Conservation (phyloP, 1,140 invertebrate genomes). For the Zaprionus ghesquierei region DNA sequence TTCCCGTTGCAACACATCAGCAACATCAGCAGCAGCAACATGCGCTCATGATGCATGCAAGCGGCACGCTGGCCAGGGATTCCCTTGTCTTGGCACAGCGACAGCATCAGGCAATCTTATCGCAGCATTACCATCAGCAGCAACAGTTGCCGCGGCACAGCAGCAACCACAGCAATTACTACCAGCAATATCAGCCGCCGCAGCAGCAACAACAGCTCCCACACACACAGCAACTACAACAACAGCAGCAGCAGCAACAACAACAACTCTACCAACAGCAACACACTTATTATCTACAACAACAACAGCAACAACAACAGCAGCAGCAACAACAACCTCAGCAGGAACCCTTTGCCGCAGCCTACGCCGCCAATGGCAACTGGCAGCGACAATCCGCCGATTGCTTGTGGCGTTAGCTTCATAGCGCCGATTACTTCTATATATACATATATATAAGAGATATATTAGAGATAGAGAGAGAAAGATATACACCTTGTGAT, state of each 20-base stretch:
- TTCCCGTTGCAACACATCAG: conserved; percentile 39
- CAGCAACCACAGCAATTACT: conserved; percentile 39
- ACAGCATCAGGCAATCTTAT: conserved; percentile 35
- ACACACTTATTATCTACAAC: conserved; percentile 37
- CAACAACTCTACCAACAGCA: conserved; percentile 29
- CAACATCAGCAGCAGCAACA: conserved; percentile 12
- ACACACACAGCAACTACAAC: conserved; percentile 7
- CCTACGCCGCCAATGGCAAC: conserved; percentile 26
- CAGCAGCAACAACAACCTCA: conserved; percentile 5
- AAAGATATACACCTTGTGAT: background rate
- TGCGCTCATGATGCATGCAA: conserved; percentile 16
- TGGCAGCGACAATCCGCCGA: conserved; percentile 36
- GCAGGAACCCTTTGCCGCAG: conserved; percentile 27
- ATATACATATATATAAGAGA: background rate
- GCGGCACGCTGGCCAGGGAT: background rate
- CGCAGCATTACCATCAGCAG: conserved; percentile 19
- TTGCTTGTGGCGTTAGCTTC: conserved; percentile 34
- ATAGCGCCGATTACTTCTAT: background rate
- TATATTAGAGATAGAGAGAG: too few species aligned
- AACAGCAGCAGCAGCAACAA: conserved; percentile 25
- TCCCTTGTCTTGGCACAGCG: conserved; percentile 8
- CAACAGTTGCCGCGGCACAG: conserved; percentile 1
- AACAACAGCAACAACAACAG: conserved; percentile 10
- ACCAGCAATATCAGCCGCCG: conserved; percentile 35
- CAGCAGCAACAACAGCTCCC: conserved; percentile 24